Percentiles rank a stretch among this genome's conserved stretches.
These are phyloP conservation scores for Caiman crocodilus DNA, from an alignment of 2,797 vertebrate species.

Conservation along the genomic window DNA sequence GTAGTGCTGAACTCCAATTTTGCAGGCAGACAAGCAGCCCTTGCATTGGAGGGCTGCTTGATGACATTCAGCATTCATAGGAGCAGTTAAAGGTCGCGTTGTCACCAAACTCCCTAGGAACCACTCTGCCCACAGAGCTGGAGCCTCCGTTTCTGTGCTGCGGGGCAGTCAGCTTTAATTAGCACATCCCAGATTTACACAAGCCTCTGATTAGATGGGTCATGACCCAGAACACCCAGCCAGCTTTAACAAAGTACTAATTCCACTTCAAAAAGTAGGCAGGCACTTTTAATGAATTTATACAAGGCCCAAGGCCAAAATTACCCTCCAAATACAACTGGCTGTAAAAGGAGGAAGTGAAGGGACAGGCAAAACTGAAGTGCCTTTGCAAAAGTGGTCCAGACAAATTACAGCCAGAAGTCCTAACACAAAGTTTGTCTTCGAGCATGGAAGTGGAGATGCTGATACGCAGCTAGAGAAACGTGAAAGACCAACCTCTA, in stretches of 20 bases:
- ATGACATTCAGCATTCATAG: not conserved
- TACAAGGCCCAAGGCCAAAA: conserved; percentile 46
- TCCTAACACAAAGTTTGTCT: not conserved
- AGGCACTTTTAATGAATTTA: conserved; percentile 43
- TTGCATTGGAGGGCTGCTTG: not conserved
- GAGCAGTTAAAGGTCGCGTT: not conserved
- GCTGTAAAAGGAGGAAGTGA: conserved; percentile 32
- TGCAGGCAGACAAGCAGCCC: rapidly evolving
- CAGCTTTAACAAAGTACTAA: conserved; percentile 45
- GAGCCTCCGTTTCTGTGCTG: not conserved
- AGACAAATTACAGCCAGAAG: not conserved
- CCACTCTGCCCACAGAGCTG: not conserved
- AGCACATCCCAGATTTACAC: conserved; percentile 43
- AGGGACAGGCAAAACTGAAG: not conserved
- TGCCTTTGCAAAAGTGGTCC: too few relatives aligned
- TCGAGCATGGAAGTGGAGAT: not conserved
- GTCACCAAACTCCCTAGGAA: not conserved
- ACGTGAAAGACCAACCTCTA: not conserved
- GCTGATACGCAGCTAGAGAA: not conserved
- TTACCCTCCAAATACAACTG: conserved; percentile 46
- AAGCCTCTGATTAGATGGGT: conserved; percentile 3
- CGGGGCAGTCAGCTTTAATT: conserved; percentile 58
- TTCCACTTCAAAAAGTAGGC: conserved; percentile 53
- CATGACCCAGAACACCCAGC: conserved; percentile 52
- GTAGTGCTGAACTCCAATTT: not conserved